Base-by-base conservation (phyloP, 2,888 invertebrate genomes). In the Lottia gigantea region DNA sequence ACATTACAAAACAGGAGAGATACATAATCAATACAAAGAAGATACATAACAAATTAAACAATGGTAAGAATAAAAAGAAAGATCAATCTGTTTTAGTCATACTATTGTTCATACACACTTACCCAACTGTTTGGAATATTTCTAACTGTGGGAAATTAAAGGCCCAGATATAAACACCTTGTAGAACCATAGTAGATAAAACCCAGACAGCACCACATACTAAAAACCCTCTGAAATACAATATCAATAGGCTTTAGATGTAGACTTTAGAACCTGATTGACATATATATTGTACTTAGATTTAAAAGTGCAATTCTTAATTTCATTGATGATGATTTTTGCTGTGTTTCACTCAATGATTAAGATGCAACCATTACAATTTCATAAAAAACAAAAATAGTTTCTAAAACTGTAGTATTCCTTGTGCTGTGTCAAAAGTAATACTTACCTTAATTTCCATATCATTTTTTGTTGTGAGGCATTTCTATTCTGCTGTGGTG, bases 391-490 rank as follows among this genome's bases (percentile, higher is more conserved):
- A n/a, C n/a, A n/a, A n/a, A n/a, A n/a, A n/a, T n/a, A n/a, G n/a
- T n/a, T n/a, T n/a, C n/a, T n/a, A n/a, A n/a, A 31, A 31, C 31
- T 31, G 31, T 31, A 31, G 31, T 31, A 31, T 31, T 3, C 2
- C 2, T 31, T 31, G 6, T 31, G 31, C 31, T 31, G 31, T 12
- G 16, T 64, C 11, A 63, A 31, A 4, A 11, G n/a, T 0, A 15
- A 45, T 19, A 31, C 47, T 49, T 74, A 87, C 88, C 85, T 83
- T 63, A 86, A 79, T 75, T 83, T 87, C 64, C 77, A 71, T 46
- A 87, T 84, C 76, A 88, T 80, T 64, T 80, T 82, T 31, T 83
- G 78, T 71, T 87, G 87, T 15, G 86, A 83, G 11, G 82, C 82
- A 68, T 82, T 77, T 71, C 85, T 82, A 45, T 76, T 78, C 61